phyloP scores from a whole-genome alignment of 2,797 vertebrate genomes.

The Hemibagrus guttatus region DNA sequence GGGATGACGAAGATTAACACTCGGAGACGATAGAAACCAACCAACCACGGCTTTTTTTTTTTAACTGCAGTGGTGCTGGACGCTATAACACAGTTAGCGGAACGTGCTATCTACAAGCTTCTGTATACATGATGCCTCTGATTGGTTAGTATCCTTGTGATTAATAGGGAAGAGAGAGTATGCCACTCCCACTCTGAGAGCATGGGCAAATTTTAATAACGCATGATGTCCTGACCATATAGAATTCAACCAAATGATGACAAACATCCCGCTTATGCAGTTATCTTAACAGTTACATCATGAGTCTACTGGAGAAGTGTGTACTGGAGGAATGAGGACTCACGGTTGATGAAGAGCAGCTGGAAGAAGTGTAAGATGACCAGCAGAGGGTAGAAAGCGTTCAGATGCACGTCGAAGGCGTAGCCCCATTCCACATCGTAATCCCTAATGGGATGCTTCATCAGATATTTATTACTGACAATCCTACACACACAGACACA shows the following conservation, averaged over 20 bases:
- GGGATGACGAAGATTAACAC: no score
- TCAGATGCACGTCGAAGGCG: constrained; percentile 95
- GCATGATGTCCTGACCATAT: no score
- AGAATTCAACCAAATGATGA: not conserved
- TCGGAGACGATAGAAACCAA: no score
- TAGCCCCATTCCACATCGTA: constrained; percentile 98
- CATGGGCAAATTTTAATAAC: not conserved
- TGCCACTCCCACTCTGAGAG: not conserved
- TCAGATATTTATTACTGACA: constrained; percentile 90
- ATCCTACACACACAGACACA: constrained; percentile 76
- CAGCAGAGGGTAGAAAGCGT: constrained; percentile 97
- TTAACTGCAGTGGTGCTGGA: no score
- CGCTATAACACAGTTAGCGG: not conserved
- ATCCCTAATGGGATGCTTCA: constrained; percentile 86
- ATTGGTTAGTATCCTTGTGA: not conserved
- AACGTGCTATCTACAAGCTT: not conserved
- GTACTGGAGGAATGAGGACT: constrained; percentile 63
- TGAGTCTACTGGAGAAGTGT: not conserved
- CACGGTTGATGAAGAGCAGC: constrained; percentile 97
- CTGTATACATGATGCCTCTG: not conserved
- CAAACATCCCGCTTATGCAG: no score
- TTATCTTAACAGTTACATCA: no score
- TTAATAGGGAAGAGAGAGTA: not conserved
- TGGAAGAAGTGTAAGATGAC: constrained; percentile 96
- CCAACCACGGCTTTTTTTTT: no score